phyloP scores from a whole-genome alignment of 2,797 vertebrate genomes.

The Ctenopoma multispine region DNA sequence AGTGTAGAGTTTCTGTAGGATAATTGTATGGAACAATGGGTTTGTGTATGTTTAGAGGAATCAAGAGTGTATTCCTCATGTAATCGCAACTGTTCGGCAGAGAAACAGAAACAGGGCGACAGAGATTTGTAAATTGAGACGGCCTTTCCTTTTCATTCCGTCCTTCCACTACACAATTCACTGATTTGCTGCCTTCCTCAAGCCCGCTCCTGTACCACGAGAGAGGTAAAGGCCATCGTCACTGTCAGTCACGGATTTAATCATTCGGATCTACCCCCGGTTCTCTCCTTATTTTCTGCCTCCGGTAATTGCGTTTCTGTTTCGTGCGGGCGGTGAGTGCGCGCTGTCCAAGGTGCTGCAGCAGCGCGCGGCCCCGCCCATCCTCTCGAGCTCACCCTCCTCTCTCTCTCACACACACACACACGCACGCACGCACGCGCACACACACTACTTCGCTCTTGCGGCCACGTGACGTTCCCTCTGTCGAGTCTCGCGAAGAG shows the following conservation, averaged over 20 bases:
- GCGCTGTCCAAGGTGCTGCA: slow-evolving; percentile 83
- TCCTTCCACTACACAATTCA: slow-evolving; percentile 12
- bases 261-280: slow-evolving; percentile 53
- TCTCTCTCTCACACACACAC: slow-evolving; percentile 15
- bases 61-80: background rate
- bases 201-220: slow-evolving; percentile 22
- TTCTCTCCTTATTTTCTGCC: slow-evolving; percentile 59
- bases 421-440: slow-evolving; percentile 9
- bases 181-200: slow-evolving; percentile 32
- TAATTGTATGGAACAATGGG: background rate
- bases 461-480: slow-evolving; percentile 75
- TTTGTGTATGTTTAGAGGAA: slow-evolving; percentile 4
- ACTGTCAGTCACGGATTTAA: slow-evolving; percentile 58
- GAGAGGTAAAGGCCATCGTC: slow-evolving; percentile 51
- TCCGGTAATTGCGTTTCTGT: slow-evolving; percentile 68
- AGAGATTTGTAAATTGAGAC: slow-evolving; percentile 37
- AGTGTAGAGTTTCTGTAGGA: too few species aligned
- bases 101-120: slow-evolving; percentile 2
- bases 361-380: slow-evolving; percentile 81
- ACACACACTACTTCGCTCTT: slow-evolving; percentile 24
- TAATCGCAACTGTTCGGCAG: background rate
- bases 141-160: slow-evolving; percentile 1
- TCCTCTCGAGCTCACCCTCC: slow-evolving; percentile 32
- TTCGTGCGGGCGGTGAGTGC: slow-evolving; percentile 54
- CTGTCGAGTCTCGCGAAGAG: slow-evolving; percentile 74